A percentile compares a stretch with the other conserved stretches of the same genome.
Evolutionary conservation across 2,888 invertebrate genomes (phyloP).

Genomic region (Cataglyphis albicans): DNA sequence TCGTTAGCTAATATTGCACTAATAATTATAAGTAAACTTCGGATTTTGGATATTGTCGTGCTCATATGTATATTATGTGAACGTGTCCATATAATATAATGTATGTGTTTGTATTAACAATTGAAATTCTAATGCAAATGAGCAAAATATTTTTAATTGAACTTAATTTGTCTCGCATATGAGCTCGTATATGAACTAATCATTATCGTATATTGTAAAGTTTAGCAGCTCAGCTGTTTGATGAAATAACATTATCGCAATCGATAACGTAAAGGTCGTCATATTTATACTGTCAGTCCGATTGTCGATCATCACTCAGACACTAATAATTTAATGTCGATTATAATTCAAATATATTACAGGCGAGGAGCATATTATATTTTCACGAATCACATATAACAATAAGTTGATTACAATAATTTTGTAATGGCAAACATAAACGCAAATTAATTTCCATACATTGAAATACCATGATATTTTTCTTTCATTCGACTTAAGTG

Average conservation of each 20-base stretch:
- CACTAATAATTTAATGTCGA: slow-evolving; percentile 65
- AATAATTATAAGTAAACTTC: background rate
- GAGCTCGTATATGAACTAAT: too few species aligned
- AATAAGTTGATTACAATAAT: slow-evolving; percentile 13
- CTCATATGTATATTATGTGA: background rate
- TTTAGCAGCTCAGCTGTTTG: slow-evolving; percentile 14
- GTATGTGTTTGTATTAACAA: background rate
- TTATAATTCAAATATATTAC: slow-evolving; percentile 54
- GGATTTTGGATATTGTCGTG: background rate
- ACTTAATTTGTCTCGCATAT: background rate
- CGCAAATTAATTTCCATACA: background rate
- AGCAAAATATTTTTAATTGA: background rate
- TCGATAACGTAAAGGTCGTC: slow-evolving; percentile 36
- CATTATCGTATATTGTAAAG: background rate
- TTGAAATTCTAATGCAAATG: slow-evolving; percentile 53
- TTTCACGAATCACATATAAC: slow-evolving; percentile 36
- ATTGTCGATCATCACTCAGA: slow-evolving; percentile 51
- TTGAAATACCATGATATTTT: background rate
- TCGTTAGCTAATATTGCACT: background rate
- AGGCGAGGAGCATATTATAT: slow-evolving; percentile 35
- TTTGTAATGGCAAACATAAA: background rate
- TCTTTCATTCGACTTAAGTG: background rate
- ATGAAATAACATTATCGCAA: slow-evolving; percentile 23
- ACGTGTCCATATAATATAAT: background rate
- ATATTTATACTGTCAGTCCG: slow-evolving; percentile 33